Evolutionary conservation across 2,797 vertebrate species (phyloP), one percentile per base, ranked within the genome.

Genomic region (Tokudaia tokunoshimensis): DNA sequence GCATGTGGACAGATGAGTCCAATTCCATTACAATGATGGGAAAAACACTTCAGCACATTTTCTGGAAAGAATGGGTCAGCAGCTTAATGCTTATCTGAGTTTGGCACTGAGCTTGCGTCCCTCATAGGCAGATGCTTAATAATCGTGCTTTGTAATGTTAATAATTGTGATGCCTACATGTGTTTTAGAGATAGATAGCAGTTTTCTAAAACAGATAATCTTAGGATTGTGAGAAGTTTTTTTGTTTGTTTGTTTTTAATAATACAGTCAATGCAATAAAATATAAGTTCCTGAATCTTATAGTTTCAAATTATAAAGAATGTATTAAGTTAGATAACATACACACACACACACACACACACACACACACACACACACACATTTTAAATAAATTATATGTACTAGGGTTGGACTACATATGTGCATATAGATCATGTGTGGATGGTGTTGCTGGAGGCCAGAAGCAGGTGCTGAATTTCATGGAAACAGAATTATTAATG

Each of bases 51-150:
- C 95, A 97, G 76, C 96, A 95, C 94, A 87, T 83, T 85, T 72
- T 57, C 94, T 50, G 47, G 72, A 37, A 81, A 89, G 84, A 83
- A 74, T 34, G 47, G 95, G 79, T 91, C n/a, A 61, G 90, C 70
- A 93, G 93, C 94, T 94, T 82, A 83, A 72, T 91, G 31, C 89
- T 82, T 92, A 65, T 94, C 78, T 94, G 79, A 61, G 82, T 63
- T 92, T 89, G 92, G 72, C 89, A 61, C 37, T 59, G 81, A 79
- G 94, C 79, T 20, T 1, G 17, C 74, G 70, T 94, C 79, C 92
- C 89, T 87, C 76, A 52, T 4, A 94, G 89, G 86, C 94, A 95
- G 97, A 94, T 97, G 97, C 96, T 81, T 96, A 97, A 95, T 96
- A 92, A 97, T 0, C 44, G 83, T 55, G 79, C 96, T 96, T 96